Percentiles rank a stretch among this genome's conserved stretches.
phyloP scores from a whole-genome alignment of 1,140 invertebrate species.

The Heliconius eleuchia region DNA sequence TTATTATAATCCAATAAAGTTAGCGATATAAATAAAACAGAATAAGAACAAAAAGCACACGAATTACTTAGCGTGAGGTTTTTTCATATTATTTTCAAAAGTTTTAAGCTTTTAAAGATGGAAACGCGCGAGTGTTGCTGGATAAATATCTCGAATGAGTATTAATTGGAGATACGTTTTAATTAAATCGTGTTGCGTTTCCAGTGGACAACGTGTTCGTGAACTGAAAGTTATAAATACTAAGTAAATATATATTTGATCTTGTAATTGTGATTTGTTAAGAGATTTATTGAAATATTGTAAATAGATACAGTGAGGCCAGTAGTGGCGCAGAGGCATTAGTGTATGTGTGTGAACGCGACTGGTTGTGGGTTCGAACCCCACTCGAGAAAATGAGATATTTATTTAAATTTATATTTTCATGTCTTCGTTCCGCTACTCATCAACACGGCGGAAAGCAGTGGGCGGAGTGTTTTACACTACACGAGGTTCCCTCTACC shows the following conservation, averaged over 20 bases:
- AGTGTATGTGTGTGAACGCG: too few species aligned
- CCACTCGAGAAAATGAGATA: background rate
- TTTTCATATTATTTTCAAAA: background rate
- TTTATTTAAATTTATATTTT: too few species aligned
- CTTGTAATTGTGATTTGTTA: background rate
- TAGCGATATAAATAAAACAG: background rate
- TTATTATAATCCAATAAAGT: background rate
- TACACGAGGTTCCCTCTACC: too few species aligned
- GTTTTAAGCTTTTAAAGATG: background rate
- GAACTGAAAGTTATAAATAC: background rate
- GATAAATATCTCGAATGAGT: background rate
- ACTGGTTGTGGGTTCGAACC: background rate
- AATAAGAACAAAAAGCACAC: background rate
- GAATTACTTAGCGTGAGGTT: background rate
- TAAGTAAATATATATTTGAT: background rate
- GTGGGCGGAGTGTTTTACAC: too few species aligned
- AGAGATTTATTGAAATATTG: background rate
- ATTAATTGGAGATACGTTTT: slow-evolving; percentile 18
- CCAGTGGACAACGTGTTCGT: background rate
- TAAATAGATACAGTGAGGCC: too few species aligned
- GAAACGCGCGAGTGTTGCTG: background rate
- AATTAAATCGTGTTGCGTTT: slow-evolving; percentile 14
- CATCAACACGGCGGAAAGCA: too few species aligned
- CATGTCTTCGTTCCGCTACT: too few species aligned
- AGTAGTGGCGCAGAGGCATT: too few species aligned